These are phyloP conservation scores for Peribatodes rhomboidaria DNA, from an alignment of 2,888 invertebrate genomes.

Conservation along the genomic window DNA sequence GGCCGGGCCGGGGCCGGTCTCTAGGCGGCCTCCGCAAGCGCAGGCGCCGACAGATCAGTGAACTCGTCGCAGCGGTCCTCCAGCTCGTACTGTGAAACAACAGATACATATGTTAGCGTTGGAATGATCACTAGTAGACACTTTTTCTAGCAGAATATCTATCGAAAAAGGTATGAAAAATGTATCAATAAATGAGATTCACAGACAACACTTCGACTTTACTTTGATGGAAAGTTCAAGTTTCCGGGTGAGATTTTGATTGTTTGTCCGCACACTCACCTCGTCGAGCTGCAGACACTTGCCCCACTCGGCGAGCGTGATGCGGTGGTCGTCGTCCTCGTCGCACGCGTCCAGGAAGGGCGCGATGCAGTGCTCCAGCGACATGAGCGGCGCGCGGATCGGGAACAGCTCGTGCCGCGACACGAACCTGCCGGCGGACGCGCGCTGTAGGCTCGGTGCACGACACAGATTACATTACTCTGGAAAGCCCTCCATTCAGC, in stretches of 20 bases:
- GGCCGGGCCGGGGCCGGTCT: too few species aligned
- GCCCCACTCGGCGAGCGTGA: constrained; percentile 97
- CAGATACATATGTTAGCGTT: too few species aligned
- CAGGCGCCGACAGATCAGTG: constrained; percentile 73
- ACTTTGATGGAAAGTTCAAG: too few species aligned
- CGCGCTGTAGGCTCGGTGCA: too few species aligned
- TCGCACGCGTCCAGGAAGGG: constrained; percentile 98
- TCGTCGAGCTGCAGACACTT: constrained; percentile 94
- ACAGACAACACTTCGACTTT: too few species aligned
- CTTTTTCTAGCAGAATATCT: too few species aligned
- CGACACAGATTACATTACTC: too few species aligned
- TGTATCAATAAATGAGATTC: too few species aligned
- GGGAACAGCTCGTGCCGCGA: constrained; percentile 98
- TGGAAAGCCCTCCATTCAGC: too few species aligned
- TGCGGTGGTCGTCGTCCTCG: constrained; percentile 94
- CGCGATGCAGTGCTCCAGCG: constrained; percentile 98
- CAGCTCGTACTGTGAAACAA: constrained; percentile 88
- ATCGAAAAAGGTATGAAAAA: too few species aligned
- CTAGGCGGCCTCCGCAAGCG: not conserved
- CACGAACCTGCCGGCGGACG: constrained; percentile 83
- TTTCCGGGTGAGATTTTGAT: too few species aligned
- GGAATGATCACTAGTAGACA: too few species aligned
- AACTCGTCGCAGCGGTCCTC: constrained; percentile 93
- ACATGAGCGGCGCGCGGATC: constrained; percentile 97
- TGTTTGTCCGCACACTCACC: constrained; percentile 72